Percentiles rank a stretch among this genome's conserved stretches.
phyloP scores from a whole-genome alignment of 1,140 invertebrate genomes.

The Drosophila kurseongensis region DNA sequence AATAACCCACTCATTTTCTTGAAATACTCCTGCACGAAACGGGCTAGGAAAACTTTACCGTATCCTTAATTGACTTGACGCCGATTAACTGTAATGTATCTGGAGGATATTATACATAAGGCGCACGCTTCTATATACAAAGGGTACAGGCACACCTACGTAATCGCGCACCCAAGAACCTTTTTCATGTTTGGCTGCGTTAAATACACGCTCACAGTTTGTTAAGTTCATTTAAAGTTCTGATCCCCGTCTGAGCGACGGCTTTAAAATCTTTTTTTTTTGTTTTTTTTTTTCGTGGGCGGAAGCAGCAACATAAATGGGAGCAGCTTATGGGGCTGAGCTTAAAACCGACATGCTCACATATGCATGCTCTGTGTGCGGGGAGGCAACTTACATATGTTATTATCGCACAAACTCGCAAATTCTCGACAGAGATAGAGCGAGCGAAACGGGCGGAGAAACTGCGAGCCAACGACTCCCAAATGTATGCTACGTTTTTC shows the following conservation, averaged over 20 bases:
- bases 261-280: constrained; percentile 58
- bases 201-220: constrained; percentile 60
- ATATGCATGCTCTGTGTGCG: constrained; percentile 27
- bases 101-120: constrained; percentile 37
- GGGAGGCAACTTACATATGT: constrained; percentile 77
- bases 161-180: constrained; percentile 10
- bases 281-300: background rate
- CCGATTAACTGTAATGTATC: constrained; percentile 74
- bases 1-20: background rate
- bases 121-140: constrained; percentile 3
- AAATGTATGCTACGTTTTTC: constrained; percentile 79
- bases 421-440: constrained; percentile 68
- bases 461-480: constrained; percentile 62
- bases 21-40: background rate
- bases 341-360: constrained; percentile 65
- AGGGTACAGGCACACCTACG: constrained; percentile 7
- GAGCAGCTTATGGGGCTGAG: constrained; percentile 70
- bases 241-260: constrained; percentile 58
- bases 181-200: constrained; percentile 56
- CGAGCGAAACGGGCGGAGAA: constrained; percentile 4
- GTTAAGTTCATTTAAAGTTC: constrained; percentile 76
- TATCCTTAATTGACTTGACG: constrained; percentile 67
- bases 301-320: constrained; percentile 17
- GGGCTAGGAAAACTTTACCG: constrained; percentile 54
- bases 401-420: constrained; percentile 81